Conservation (phyloP, 2,113 vertebrate genomes). For the Campylomormyrus numenius region DNA sequence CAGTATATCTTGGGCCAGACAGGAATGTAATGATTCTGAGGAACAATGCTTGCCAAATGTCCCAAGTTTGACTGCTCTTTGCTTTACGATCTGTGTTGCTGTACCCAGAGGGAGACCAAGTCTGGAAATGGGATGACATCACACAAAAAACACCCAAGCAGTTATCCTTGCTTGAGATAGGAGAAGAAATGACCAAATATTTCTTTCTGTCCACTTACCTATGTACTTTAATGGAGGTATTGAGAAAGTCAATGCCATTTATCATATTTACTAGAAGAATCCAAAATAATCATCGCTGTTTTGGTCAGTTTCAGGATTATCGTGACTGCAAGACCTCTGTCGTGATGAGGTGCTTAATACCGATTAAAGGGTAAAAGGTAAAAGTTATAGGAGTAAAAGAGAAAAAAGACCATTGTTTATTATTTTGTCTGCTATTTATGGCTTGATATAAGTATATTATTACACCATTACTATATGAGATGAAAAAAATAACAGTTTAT, state of each 20-base stretch:
- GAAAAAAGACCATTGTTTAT: background rate
- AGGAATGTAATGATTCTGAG: background rate
- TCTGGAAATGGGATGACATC: background rate
- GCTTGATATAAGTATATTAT: background rate
- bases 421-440: background rate
- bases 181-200: background rate
- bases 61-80: slow-evolving; percentile 3
- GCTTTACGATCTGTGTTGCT: background rate
- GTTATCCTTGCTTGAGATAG: background rate
- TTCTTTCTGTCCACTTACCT: background rate
- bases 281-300: slow-evolving; percentile 38
- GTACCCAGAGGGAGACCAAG: background rate
- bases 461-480: background rate
- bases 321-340: slow-evolving; percentile 28
- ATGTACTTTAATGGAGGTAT: slow-evolving; percentile 19
- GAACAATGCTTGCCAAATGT: slow-evolving; percentile 3
- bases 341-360: slow-evolving; percentile 34
- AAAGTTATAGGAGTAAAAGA: slow-evolving; percentile 22
- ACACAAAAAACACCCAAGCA: background rate
- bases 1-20: slow-evolving; percentile 34
- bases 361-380: slow-evolving; percentile 34
- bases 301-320: slow-evolving; percentile 33
- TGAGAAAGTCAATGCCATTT: slow-evolving; percentile 35
- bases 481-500: background rate
- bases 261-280: slow-evolving; percentile 32